Base-by-base conservation (phyloP, 2,888 invertebrate genomes). In the Caenorhabditis sp. region DNA sequence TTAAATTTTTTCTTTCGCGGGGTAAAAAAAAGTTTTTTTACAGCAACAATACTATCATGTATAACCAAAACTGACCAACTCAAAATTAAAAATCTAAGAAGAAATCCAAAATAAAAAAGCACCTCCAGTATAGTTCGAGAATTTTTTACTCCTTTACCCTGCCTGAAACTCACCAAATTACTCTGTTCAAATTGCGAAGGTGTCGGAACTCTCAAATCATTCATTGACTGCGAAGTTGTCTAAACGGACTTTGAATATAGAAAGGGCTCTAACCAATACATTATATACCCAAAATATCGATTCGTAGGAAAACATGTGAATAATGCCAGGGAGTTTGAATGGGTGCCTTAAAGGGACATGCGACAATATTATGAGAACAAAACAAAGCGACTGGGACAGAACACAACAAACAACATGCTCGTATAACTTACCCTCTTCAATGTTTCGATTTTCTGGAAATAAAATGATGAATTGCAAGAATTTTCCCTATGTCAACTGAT, bases 381-480 rank as follows among this genome's bases (percentile, higher is more conserved):
- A 17, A 43, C 43, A 43, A 43, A 17, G 14, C 43, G 43, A 43
- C 14, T 43, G 17, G 43, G 43, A 43, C 14, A 17, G 36, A n/a
- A n/a, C n/a, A 64, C 64, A 50, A 43, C 36, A 59, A 21, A 57
- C 59, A 36, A 31, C 31, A 31, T 31, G 31, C 31, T 31, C 31
- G 5, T 7, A 31, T 54, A 60, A 85, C 85, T 76, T 69, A 87
- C 87, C 76, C 82, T 82, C 62, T 83, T 77, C 67, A 86, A 74
- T 21, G 84, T 84, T 54, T 84, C 87, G 62, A 87, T 80, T 64
- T 67, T 80, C 84, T 85, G 73, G 75, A 80, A 71, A n/a, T n/a
- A 50, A 54, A 38, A n/a, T 20, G 8, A 59, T 31, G 31, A 31
- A 31, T 31, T 31, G 31, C 31, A 31, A 31, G 10, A 31, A 31